Conservation (phyloP, 2,113 vertebrate species). For the Neodon shergylaensis region DNA sequence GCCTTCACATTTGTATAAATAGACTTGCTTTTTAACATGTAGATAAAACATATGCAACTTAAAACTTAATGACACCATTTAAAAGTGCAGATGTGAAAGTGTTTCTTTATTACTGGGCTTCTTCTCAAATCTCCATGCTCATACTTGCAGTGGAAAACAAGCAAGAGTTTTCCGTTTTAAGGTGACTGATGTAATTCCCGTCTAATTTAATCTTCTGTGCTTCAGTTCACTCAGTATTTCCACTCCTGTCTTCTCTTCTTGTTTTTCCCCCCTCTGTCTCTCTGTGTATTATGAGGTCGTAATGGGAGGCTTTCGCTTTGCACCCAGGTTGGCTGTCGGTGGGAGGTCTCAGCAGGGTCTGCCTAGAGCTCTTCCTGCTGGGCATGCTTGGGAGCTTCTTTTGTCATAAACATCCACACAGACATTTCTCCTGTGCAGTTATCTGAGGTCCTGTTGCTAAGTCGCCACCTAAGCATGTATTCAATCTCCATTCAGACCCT, state of each 20-base stretch:
- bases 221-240: not conserved
- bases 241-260: not conserved
- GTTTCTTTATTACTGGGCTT: constrained; percentile 3
- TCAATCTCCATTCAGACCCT: not conserved
- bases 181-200: not conserved
- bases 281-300: not conserved
- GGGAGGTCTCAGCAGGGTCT: not conserved
- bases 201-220: not conserved
- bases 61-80: constrained; percentile 30
- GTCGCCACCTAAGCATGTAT: not conserved
- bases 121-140: not conserved
- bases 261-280: not conserved
- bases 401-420: not conserved
- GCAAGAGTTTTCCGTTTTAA: constrained; percentile 13
- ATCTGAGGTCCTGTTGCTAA: not conserved
- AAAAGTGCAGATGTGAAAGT: not conserved
- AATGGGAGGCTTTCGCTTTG: not conserved
- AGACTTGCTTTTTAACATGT: not conserved
- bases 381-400: not conserved
- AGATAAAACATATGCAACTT: not conserved
- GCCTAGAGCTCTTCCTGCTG: not conserved
- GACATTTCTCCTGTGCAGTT: not conserved
- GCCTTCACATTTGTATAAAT: not conserved
- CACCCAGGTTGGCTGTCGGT: not conserved
- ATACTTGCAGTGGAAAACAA: constrained; percentile 30